Percentiles rank a stretch among this genome's conserved stretches.
These are phyloP conservation scores for Lypha dubia DNA, from an alignment of 2,888 invertebrate genomes.

Conservation along the genomic window DNA sequence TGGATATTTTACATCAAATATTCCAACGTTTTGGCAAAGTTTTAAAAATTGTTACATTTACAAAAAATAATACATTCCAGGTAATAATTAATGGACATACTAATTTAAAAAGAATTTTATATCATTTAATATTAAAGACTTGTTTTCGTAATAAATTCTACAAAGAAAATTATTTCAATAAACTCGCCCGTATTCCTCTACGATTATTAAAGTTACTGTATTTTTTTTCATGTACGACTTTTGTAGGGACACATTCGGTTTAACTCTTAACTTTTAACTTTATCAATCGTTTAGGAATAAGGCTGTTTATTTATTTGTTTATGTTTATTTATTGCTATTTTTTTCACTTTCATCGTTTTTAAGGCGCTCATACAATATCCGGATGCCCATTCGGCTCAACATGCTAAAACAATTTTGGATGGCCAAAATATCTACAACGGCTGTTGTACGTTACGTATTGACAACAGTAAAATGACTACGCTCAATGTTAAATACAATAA, in stretches of 20 bases:
- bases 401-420: constrained; percentile 97
- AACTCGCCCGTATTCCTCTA: too few species aligned
- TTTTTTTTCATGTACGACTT: too few species aligned
- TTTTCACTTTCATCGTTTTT: constrained; percentile 91
- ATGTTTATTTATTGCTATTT: constrained; percentile 75
- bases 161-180: too few species aligned
- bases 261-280: too few species aligned
- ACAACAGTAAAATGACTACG: constrained; percentile 99
- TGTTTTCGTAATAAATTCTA: too few species aligned
- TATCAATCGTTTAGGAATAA: too few species aligned
- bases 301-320: too few species aligned
- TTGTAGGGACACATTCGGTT: too few species aligned
- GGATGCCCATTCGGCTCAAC: constrained; percentile 97
- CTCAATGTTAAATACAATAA: constrained; percentile 99
- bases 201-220: too few species aligned
- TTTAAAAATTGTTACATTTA: constrained; percentile 99
- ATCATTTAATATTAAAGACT: too few species aligned
- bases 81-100: constrained; percentile 74
- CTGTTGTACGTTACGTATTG: constrained; percentile 99
- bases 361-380: constrained; percentile 99
- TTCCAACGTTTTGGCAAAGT: constrained; percentile 99
- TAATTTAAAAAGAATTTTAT: too few species aligned
- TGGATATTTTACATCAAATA: constrained; percentile 98
- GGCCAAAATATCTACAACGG: constrained; percentile 99
- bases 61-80: constrained; percentile 95